A percentile compares a stretch with the other conserved stretches of the same genome.
phyloP scores from a whole-genome alignment of 2,113 vertebrate genomes.

The Dascyllus trimaculatus region DNA sequence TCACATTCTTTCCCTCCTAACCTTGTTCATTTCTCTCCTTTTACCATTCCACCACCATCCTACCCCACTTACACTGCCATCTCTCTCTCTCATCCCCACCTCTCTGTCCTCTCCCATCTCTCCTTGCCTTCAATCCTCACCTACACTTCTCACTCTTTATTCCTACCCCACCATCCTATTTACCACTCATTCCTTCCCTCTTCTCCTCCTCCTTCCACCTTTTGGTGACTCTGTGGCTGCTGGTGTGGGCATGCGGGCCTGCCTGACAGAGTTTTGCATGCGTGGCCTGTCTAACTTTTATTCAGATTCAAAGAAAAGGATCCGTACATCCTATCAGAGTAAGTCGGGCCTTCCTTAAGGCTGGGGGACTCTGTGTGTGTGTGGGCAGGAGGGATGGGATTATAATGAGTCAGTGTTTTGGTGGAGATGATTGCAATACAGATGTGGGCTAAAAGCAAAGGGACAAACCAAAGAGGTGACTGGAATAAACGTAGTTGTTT shows the following conservation, averaged over 20 bases:
- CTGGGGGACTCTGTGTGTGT: constrained; percentile 51
- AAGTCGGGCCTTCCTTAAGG: constrained; percentile 87
- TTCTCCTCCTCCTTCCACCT: constrained; percentile 71
- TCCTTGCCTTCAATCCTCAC: constrained; percentile 2
- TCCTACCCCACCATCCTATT: constrained; percentile 3
- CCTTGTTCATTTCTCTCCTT: background rate
- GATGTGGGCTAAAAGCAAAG: constrained; percentile 25
- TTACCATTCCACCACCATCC: background rate
- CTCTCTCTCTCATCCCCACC: background rate
- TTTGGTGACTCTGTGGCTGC: constrained; percentile 88
- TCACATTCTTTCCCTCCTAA: constrained; percentile 3
- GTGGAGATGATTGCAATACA: constrained; percentile 6
- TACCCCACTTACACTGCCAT: background rate
- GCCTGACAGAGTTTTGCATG: constrained; percentile 99
- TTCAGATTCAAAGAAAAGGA: constrained; percentile 99
- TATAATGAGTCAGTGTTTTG: constrained; percentile 13
- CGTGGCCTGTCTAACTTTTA: constrained; percentile 99
- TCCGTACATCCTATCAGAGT: constrained; percentile 99
- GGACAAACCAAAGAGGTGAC: constrained; percentile 59
- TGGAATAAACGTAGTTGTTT: constrained; percentile 48
- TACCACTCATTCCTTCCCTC: constrained; percentile 2
- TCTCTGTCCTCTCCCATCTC: constrained; percentile 14
- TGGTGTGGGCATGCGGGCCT: constrained; percentile 96
- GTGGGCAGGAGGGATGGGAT: constrained; percentile 30
- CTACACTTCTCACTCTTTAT: constrained; percentile 24